These are phyloP conservation scores for Nibea coibor DNA, from an alignment of 2,113 vertebrate genomes.

Conservation along the genomic window DNA sequence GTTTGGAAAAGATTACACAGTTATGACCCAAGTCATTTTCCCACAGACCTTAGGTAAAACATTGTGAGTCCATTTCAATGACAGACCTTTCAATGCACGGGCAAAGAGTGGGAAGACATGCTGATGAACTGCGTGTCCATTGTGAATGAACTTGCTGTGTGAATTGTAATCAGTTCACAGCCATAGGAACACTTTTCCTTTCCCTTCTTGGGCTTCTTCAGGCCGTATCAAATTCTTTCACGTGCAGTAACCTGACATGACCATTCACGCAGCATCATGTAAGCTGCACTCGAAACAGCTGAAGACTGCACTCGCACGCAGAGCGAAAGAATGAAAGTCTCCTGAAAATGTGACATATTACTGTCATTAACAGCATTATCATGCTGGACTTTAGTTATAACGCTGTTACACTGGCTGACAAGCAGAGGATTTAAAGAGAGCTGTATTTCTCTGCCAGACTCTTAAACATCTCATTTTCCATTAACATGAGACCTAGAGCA, in stretches of 20 bases:
- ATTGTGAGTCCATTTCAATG: constrained; percentile 77
- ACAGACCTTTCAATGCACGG: constrained; percentile 79
- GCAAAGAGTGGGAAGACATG: constrained; percentile 73
- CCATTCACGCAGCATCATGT: constrained; percentile 28
- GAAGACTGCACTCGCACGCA: constrained; percentile 4
- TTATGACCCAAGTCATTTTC: constrained; percentile 84
- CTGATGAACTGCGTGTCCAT: constrained; percentile 74
- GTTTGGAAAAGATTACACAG: constrained; percentile 76
- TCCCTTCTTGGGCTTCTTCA: constrained; percentile 27
- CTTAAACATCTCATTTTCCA: constrained; percentile 84
- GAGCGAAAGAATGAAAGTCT: constrained; percentile 57
- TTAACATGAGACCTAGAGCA: constrained; percentile 82
- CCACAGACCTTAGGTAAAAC: constrained; percentile 85
- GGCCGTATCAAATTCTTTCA: constrained; percentile 31
- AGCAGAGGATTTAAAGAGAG: constrained; percentile 77
- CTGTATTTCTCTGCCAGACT: constrained; percentile 80
- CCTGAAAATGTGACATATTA: constrained; percentile 73
- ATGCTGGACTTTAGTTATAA: constrained; percentile 74
- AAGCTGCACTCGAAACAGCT: constrained; percentile 38
- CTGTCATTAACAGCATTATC: constrained; percentile 76
- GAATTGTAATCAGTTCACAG: constrained; percentile 70
- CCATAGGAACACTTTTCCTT: constrained; percentile 41
- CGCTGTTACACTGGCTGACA: constrained; percentile 74
- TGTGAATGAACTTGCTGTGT: constrained; percentile 74
- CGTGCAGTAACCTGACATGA: constrained; percentile 32